These are phyloP conservation scores for Cataglyphis rosenhaueri DNA, from an alignment of 2,888 invertebrate species.

Conservation along the genomic window DNA sequence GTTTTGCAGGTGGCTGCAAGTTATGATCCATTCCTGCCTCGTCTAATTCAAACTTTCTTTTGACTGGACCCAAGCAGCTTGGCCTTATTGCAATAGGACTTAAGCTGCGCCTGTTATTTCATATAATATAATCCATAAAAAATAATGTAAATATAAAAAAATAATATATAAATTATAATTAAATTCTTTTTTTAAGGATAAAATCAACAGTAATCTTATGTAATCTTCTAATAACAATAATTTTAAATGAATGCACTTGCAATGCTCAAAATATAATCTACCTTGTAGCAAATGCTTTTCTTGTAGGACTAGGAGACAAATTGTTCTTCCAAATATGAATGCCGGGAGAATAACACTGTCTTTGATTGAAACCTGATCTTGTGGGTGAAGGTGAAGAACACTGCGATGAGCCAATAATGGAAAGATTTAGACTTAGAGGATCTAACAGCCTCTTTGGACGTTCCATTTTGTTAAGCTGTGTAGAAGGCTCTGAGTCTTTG, in stretches of 20 bases:
- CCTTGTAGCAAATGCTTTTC: slow-evolving; percentile 92
- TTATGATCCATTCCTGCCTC: slow-evolving; percentile 84
- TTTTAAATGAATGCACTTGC: neutral
- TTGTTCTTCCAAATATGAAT: slow-evolving; percentile 87
- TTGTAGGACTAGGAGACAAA: slow-evolving; percentile 93
- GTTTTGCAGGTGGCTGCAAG: slow-evolving; percentile 83
- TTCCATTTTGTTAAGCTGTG: slow-evolving; percentile 78
- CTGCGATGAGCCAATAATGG: slow-evolving; percentile 85
- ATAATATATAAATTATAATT: neutral
- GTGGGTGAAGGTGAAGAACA: slow-evolving; percentile 89
- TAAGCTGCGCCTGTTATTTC: slow-evolving; percentile 89
- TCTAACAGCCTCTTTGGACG: slow-evolving; percentile 83
- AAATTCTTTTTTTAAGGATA: neutral
- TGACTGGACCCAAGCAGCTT: slow-evolving; percentile 86
- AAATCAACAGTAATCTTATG: neutral
- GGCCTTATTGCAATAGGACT: slow-evolving; percentile 94
- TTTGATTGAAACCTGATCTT: slow-evolving; percentile 85
- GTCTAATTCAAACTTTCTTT: slow-evolving; percentile 89
- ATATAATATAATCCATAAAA: slow-evolving; percentile 4
- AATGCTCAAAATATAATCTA: slow-evolving; percentile 55
- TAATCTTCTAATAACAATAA: neutral
- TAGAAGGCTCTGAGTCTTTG: slow-evolving; percentile 82
- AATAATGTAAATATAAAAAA: neutral
- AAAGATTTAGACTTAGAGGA: slow-evolving; percentile 84
- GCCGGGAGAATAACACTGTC: slow-evolving; percentile 87